Conservation (phyloP, 2,888 invertebrate genomes). For the Desoria tigrina region DNA sequence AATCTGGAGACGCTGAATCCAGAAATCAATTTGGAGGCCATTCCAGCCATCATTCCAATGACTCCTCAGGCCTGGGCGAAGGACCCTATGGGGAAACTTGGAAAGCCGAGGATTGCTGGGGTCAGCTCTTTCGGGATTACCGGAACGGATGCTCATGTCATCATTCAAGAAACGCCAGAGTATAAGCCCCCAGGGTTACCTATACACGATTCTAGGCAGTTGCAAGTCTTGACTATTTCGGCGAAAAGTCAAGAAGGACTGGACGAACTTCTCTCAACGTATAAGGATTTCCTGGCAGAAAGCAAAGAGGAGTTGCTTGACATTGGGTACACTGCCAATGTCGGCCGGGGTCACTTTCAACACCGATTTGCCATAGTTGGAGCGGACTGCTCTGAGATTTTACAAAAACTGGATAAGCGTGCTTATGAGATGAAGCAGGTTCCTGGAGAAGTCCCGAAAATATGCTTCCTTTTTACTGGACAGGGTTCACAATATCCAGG, state of each 20-base stretch:
- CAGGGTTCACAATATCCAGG: slow-evolving; percentile 10
- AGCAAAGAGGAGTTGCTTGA: not conserved
- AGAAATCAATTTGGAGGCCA: slow-evolving; percentile 1
- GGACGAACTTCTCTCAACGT: not conserved
- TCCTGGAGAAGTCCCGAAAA: not conserved
- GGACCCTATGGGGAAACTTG: not conserved
- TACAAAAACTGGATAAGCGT: slow-evolving; percentile 1
- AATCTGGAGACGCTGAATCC: slow-evolving; percentile 9
- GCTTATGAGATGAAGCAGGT: not conserved
- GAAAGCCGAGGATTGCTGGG: slow-evolving; percentile 15
- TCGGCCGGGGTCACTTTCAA: slow-evolving; percentile 16
- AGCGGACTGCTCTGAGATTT: not conserved
- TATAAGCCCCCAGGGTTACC: not conserved
- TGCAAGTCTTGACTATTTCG: slow-evolving; percentile 15
- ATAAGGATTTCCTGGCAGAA: not conserved
- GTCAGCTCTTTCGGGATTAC: slow-evolving; percentile 19
- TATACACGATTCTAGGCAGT: not conserved
- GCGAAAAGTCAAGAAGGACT: slow-evolving; percentile 12
- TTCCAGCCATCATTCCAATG: slow-evolving; percentile 11
- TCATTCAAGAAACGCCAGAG: slow-evolving; percentile 3
- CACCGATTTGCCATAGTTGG: slow-evolving; percentile 9
- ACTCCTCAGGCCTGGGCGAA: not conserved
- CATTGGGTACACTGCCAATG: slow-evolving; percentile 14
- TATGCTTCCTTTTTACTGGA: slow-evolving; percentile 17
- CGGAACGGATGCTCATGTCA: slow-evolving; percentile 11